These are phyloP conservation scores for Drosophila tripunctata DNA, from an alignment of 2,888 invertebrate species.

Conservation along the genomic window DNA sequence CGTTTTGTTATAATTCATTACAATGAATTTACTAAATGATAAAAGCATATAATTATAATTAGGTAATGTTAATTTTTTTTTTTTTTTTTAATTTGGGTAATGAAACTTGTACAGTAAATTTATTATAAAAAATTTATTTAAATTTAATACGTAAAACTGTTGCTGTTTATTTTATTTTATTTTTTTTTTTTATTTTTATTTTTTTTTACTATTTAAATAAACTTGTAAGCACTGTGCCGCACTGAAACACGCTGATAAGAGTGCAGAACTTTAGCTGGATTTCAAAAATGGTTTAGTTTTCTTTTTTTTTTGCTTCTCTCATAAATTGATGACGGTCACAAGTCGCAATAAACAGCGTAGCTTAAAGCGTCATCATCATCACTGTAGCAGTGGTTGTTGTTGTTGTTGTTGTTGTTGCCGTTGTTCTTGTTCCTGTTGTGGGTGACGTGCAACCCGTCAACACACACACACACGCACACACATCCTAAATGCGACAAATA, in stretches of 20 bases:
- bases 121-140: not conserved
- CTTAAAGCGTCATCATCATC: constrained; percentile 36
- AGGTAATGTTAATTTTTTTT: no score
- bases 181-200: not conserved
- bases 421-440: constrained; percentile 27
- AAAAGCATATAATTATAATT: no score
- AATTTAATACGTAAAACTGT: not conserved
- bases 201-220: constrained; percentile 13
- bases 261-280: not conserved
- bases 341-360: constrained; percentile 31
- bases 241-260: constrained; percentile 21
- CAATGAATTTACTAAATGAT: not conserved
- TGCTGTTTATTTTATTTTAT: not conserved
- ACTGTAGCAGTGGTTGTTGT: constrained; percentile 13
- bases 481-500: constrained; percentile 14
- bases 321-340: constrained; percentile 52
- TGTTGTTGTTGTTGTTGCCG: not conserved
- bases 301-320: constrained; percentile 10
- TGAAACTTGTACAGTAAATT: not conserved
- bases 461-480: constrained; percentile 19
- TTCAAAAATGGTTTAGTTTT: constrained; percentile 21
- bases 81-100: not conserved
- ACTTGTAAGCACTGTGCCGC: constrained; percentile 21
- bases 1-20: not conserved
- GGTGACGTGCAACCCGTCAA: constrained; percentile 48